Evolutionary conservation across 92 coral and sea anemone genomes (phyloP), one percentile per base, ranked within the genome.

Genomic region (Zoanthus solanderi): DNA sequence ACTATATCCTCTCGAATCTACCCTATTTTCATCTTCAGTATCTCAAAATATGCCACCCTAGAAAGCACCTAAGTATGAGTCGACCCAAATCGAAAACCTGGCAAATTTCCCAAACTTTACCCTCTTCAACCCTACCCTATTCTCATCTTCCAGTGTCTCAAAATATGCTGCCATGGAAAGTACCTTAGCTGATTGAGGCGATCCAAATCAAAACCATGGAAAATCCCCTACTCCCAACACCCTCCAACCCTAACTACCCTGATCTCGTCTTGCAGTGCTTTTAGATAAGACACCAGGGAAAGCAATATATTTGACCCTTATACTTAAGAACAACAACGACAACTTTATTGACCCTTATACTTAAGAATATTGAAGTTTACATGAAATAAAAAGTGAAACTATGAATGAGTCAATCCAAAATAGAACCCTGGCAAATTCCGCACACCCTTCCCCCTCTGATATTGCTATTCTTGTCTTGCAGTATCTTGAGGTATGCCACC

Each of bases 401-500:
- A 23, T 47, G 52, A 47, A 47, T 4, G 52, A 47, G 8, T 8
- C 8, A 8, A 56, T 56, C 6, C 63, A 14, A 56, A 8, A 2
- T 10, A 9, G 15, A 9, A 56, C 63, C 17, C 63, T 9, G 13
- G 10, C 15, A 9, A 8, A 56, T 9, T 56, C 3, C 63, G 2
- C 63, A 2, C 17, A 56, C 13, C 17, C 17, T 9, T 5, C 15
- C 9, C 63, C 13, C 17, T 50, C 63, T 56, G 13, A n/a, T 82
- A 54, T 9, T 82, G 74, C 45, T 66, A 28, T 61, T 46, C 45
- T 45, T 82, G 65, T 46, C 53, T 81, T 14, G 10, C 80, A 97
- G 99, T 88, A 85, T 95, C 66, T 89, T 97, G 75, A 93, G 88
- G 84, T 96, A 88, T 79, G 95, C 96, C 42, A 97, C 99, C 54